Evolutionary conservation across 2,113 vertebrate species (phyloP).

Genomic region (Corythornis madagascariensis): DNA sequence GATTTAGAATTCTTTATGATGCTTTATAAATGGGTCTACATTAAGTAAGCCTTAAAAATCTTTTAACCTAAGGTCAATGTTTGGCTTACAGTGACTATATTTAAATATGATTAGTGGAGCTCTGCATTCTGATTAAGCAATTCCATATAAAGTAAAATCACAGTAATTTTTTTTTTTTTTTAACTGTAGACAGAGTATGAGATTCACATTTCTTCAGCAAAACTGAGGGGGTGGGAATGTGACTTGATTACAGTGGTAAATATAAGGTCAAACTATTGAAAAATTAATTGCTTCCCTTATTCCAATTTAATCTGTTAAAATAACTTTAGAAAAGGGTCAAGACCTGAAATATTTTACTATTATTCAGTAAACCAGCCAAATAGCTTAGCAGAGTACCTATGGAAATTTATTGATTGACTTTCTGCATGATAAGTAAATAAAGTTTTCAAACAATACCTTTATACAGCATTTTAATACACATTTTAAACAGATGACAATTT

Average conservation of each 20-base stretch:
- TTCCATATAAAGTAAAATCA: constrained; percentile 21
- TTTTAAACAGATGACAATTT: constrained; percentile 49
- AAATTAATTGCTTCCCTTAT: constrained; percentile 66
- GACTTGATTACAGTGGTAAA: constrained; percentile 44
- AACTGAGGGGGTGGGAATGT: not conserved
- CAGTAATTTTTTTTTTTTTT: constrained; percentile 32
- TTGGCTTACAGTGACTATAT: constrained; percentile 44
- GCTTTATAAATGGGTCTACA: constrained; percentile 7
- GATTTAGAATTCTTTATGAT: constrained; percentile 44
- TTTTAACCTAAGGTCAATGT: constrained; percentile 33
- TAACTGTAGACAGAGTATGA: constrained; percentile 14
- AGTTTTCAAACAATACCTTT: not conserved
- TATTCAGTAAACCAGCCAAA: constrained; percentile 29
- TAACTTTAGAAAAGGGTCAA: constrained; percentile 47
- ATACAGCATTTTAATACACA: not conserved
- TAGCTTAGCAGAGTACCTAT: not conserved
- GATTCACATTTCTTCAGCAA: constrained; percentile 3
- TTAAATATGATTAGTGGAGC: constrained; percentile 36
- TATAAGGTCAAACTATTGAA: constrained; percentile 26
- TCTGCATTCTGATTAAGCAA: constrained; percentile 35
- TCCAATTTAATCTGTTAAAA: constrained; percentile 51
- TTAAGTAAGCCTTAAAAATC: constrained; percentile 35
- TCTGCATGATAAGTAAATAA: not conserved
- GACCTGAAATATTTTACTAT: constrained; percentile 46
- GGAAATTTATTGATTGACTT: constrained; percentile 23